Conservation (phyloP, 1,140 invertebrate species). For the Rhysida immarginata region DNA sequence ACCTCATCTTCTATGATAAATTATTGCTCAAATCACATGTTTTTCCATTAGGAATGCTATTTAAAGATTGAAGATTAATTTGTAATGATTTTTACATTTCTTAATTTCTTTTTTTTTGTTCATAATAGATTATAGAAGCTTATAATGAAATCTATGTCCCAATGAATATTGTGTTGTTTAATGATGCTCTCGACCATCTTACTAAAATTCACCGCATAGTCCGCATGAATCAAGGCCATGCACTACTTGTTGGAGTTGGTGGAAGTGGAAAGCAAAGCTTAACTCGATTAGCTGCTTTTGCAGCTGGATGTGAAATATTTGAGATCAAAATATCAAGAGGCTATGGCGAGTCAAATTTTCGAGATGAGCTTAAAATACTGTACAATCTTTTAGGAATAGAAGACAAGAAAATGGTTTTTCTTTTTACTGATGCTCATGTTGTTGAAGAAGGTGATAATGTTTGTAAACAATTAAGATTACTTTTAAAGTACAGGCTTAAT, state of each 20-base stretch:
- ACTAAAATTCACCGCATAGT: slow-evolving; percentile 66
- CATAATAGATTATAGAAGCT: slow-evolving; percentile 56
- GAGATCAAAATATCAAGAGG: slow-evolving; percentile 64
- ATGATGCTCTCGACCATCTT: slow-evolving; percentile 75
- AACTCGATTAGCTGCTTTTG: slow-evolving; percentile 51
- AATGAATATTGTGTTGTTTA: slow-evolving; percentile 68
- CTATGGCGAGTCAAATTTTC: slow-evolving; percentile 63
- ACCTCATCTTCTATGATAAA: too few relatives aligned
- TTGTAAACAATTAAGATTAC: too few relatives aligned
- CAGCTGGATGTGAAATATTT: slow-evolving; percentile 62
- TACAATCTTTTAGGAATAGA: slow-evolving; percentile 59
- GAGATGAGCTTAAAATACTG: slow-evolving; percentile 66
- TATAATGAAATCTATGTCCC: slow-evolving; percentile 52
- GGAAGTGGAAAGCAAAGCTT: slow-evolving; percentile 68
- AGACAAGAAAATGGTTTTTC: slow-evolving; percentile 58
- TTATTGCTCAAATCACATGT: too few relatives aligned
- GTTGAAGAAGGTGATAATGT: slow-evolving; percentile 40
- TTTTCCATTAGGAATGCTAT: too few relatives aligned
- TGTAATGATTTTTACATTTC: too few relatives aligned
- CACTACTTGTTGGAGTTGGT: slow-evolving; percentile 66
- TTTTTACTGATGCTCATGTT: slow-evolving; percentile 66
- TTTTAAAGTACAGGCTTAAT: too few relatives aligned
- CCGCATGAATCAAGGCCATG: slow-evolving; percentile 65
- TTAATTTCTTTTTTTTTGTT: slow-evolving; percentile 1
- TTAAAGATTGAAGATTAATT: too few relatives aligned